Percentiles rank a stretch among this genome's conserved stretches.
phyloP scores from a whole-genome alignment of 2,888 invertebrate genomes.

The Acanthoscelides obtectus region DNA sequence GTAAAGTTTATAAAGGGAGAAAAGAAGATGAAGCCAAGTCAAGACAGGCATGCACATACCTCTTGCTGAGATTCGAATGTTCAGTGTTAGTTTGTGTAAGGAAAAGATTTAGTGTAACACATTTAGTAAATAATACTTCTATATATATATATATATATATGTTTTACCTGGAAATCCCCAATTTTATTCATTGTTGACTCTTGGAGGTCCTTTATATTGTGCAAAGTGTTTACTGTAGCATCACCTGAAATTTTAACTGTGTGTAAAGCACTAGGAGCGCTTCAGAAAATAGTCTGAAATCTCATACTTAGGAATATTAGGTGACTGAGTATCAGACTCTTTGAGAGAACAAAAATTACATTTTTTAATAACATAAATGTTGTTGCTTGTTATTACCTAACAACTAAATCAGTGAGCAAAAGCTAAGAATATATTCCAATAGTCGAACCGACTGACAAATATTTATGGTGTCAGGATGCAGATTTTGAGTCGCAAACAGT shows the following conservation, averaged over 20 bases:
- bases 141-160: not conserved
- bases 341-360: too few relatives aligned
- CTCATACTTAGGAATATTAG: too few relatives aligned
- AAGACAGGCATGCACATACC: slow-evolving; percentile 8
- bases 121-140: not conserved
- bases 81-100: not conserved
- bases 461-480: too few relatives aligned
- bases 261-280: too few relatives aligned
- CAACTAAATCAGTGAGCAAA: too few relatives aligned
- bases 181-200: slow-evolving; percentile 53
- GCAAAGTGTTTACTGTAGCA: slow-evolving; percentile 42
- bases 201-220: slow-evolving; percentile 54
- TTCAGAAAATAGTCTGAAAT: too few relatives aligned
- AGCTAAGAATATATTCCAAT: too few relatives aligned
- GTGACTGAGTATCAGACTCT: too few relatives aligned
- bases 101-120: not conserved
- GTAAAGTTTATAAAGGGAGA: not conserved
- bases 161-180: slow-evolving; percentile 58
- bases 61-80: slow-evolving; percentile 8
- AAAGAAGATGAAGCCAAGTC: not conserved
- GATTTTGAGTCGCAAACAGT: too few relatives aligned
- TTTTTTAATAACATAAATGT: not conserved
- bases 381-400: too few relatives aligned
- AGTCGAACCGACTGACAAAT: too few relatives aligned
- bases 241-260: slow-evolving; percentile 34